Evolutionary conservation across 1,140 invertebrate species (phyloP).

Genomic region (Eriocheir sinensis): DNA sequence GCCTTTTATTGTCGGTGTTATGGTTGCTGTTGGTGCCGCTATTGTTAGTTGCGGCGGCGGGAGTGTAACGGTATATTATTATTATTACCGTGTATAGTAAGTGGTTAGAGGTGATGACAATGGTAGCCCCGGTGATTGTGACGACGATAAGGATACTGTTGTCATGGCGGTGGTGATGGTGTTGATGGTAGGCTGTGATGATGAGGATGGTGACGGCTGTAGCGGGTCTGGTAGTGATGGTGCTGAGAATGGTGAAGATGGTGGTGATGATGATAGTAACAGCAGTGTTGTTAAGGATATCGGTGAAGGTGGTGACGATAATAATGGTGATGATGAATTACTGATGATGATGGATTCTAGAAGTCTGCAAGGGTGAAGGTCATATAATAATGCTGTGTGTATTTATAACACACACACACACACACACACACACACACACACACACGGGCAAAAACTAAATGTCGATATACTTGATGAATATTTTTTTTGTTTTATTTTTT

Average conservation of each 20-base stretch:
- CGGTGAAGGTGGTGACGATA: neutral
- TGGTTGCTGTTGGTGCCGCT: neutral
- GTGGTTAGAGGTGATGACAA: neutral
- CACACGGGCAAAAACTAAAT: no score
- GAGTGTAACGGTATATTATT: no score
- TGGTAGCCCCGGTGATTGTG: neutral
- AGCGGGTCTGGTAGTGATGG: no score
- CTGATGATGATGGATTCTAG: no score
- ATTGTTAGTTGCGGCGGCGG: neutral
- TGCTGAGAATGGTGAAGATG: neutral
- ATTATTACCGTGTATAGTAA: no score
- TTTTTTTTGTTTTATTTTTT: no score
- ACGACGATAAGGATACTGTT: no score
- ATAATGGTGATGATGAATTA: neutral
- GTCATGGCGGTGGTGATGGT: neutral
- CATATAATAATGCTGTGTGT: neutral
- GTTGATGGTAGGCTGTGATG: neutral
- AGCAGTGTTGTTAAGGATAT: no score
- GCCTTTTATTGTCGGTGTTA: neutral
- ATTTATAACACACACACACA: neutral
- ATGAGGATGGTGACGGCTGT: neutral
- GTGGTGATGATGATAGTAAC: neutral
- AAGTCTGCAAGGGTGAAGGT: neutral
- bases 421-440: no score
- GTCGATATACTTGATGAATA: no score